Percentiles rank a stretch among this genome's conserved stretches.
Conservation (phyloP, 2,797 vertebrate species). For the Diplodus puntazzo region DNA sequence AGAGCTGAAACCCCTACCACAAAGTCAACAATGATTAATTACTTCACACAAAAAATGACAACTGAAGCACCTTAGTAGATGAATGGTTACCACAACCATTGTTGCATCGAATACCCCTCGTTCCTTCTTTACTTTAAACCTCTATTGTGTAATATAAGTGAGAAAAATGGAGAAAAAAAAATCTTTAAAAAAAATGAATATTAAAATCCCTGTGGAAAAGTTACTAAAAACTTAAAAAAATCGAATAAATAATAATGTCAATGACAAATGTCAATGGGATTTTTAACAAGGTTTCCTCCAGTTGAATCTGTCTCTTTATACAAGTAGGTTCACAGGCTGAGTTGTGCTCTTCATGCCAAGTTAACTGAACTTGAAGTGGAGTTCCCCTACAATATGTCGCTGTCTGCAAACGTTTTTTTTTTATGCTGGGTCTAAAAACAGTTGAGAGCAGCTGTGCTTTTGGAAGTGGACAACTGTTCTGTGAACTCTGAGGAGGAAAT, state of each 20-base stretch:
- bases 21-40: neutral
- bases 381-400: neutral
- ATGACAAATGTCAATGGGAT: neutral
- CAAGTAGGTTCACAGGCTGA: neutral
- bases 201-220: neutral
- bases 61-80: no score
- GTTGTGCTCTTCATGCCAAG: neutral
- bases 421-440: conserved; percentile 16
- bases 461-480: conserved; percentile 37
- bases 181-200: no score
- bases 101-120: no score
- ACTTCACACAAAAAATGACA: no score
- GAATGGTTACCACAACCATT: no score
- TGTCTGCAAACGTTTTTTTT: neutral
- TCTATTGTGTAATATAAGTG: no score
- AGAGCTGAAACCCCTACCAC: neutral
- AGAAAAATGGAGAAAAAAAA: no score
- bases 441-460: conserved; percentile 70
- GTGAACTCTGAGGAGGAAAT: conserved; percentile 46
- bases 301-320: neutral
- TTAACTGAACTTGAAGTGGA: neutral
- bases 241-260: no score
- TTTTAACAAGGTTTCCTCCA: neutral
- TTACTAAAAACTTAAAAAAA: neutral
- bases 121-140: no score